Evolutionary conservation across 2,113 vertebrate species (phyloP).

Genomic region (Casuarius casuarius): DNA sequence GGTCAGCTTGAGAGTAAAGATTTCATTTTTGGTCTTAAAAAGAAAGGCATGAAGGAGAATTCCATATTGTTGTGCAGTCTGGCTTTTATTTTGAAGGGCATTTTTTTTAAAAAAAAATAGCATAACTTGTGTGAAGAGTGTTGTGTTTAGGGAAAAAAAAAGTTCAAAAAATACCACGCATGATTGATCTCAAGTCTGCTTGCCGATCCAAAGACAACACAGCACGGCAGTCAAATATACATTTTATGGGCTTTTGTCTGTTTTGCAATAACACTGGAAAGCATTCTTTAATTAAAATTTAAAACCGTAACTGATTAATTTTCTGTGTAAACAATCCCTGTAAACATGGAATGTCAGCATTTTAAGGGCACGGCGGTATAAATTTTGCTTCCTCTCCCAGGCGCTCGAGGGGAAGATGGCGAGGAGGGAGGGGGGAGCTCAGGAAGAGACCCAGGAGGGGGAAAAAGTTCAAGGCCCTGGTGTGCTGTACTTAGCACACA

Average conservation of each 20-base stretch:
- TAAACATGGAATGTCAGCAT: constrained; percentile 82
- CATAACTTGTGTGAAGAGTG: constrained; percentile 74
- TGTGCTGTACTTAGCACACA: constrained; percentile 15
- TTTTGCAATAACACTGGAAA: constrained; percentile 83
- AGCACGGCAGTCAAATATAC: constrained; percentile 78
- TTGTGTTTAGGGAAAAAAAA: constrained; percentile 71
- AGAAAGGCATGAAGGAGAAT: constrained; percentile 69
- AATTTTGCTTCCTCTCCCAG: constrained; percentile 66
- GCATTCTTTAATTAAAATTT: constrained; percentile 87
- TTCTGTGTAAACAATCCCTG: constrained; percentile 81
- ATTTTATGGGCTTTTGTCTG: constrained; percentile 84
- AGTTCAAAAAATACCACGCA: constrained; percentile 78
- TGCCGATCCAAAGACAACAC: constrained; percentile 80
- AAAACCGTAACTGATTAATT: constrained; percentile 88
- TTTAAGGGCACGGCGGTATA: constrained; percentile 72
- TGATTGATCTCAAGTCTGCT: constrained; percentile 77
- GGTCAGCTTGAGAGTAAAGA: constrained; percentile 53
- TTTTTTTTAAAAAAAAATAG: constrained; percentile 53
- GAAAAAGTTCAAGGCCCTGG: constrained; percentile 55
- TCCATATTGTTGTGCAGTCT: constrained; percentile 59
- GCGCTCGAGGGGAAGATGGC: constrained; percentile 40
- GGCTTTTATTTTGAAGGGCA: constrained; percentile 79
- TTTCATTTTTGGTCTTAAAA: constrained; percentile 63
- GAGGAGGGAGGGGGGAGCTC: constrained; percentile 33
- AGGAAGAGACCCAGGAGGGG: constrained; percentile 34